Evolutionary conservation across 2,113 vertebrate genomes (phyloP).

Genomic region (Chaetodon trifascialis): DNA sequence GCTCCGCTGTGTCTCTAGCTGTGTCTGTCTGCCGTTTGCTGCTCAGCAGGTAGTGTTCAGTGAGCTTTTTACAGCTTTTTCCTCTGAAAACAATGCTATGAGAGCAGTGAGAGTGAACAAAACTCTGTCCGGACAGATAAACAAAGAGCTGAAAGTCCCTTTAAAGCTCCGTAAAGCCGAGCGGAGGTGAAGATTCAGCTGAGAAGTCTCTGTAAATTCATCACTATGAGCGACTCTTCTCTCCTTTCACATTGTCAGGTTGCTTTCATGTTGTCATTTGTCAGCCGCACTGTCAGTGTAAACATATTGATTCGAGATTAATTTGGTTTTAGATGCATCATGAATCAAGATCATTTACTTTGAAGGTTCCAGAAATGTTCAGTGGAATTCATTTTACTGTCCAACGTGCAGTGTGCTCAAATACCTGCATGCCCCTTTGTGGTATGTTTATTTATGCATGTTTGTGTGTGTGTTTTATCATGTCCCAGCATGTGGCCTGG

Average conservation of each 20-base stretch:
- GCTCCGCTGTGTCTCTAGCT: not conserved
- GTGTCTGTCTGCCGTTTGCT: too few species aligned
- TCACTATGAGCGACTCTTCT: not conserved
- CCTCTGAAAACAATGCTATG: not conserved
- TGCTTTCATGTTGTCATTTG: not conserved
- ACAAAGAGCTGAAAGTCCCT: not conserved
- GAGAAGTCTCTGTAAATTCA: not conserved
- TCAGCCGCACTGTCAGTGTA: too few species aligned
- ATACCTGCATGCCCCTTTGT: not conserved
- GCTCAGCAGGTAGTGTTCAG: too few species aligned
- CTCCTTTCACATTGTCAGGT: too few species aligned
- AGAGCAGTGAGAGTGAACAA: not conserved
- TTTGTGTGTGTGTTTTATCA: slow-evolving; percentile 23
- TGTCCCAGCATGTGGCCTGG: not conserved
- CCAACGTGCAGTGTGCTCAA: not conserved
- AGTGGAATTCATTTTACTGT: not conserved
- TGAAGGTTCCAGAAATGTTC: not conserved
- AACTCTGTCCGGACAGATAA: not conserved
- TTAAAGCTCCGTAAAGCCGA: too few species aligned
- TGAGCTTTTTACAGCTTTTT: not conserved
- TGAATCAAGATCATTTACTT: not conserved
- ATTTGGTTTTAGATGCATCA: not conserved
- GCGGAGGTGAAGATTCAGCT: too few species aligned
- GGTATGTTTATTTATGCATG: not conserved
- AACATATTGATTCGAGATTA: too few species aligned